Percentiles rank a stretch among this genome's conserved stretches.
phyloP scores from a whole-genome alignment of 2,113 vertebrate species.

The Notothenia rossii region DNA sequence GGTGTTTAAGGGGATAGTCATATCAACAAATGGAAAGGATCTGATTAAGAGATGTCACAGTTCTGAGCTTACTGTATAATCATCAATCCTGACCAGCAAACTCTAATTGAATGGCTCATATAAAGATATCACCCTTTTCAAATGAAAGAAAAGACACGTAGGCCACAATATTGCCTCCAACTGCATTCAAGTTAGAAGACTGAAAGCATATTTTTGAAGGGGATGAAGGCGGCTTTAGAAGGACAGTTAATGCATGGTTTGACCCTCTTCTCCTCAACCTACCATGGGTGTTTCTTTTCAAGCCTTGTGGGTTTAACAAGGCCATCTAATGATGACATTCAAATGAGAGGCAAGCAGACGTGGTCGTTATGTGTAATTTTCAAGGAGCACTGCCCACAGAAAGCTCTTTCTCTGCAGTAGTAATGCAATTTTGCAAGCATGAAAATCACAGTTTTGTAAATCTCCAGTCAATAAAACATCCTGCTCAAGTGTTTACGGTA shows the following conservation, averaged over 20 bases:
- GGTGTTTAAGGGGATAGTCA: no score
- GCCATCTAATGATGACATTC: constrained; percentile 67
- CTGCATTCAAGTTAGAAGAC: constrained; percentile 14
- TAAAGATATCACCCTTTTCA: no score
- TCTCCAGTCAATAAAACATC: constrained; percentile 17
- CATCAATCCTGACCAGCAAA: no score
- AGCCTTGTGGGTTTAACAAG: constrained; percentile 58
- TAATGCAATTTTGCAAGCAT: constrained; percentile 35
- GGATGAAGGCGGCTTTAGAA: constrained; percentile 7
- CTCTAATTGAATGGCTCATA: no score
- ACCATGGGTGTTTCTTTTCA: constrained; percentile 12
- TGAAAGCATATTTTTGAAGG: constrained; percentile 1
- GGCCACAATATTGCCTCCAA: background rate
- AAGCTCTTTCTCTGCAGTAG: constrained; percentile 6
- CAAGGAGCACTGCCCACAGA: constrained; percentile 30
- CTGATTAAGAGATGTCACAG: no score
- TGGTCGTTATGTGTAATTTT: constrained; percentile 70
- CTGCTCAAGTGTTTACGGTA: constrained; percentile 17
- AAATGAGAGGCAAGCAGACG: constrained; percentile 64
- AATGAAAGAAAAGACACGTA: no score
- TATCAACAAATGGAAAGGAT: no score
- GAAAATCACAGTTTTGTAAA: constrained; percentile 26
- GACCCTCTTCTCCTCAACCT: constrained; percentile 35
- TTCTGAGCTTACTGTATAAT: no score
- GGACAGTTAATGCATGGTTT: constrained; percentile 23